These are phyloP conservation scores for Heloderma charlesbogerti DNA, from an alignment of 2,113 vertebrate genomes.

Conservation along the genomic window DNA sequence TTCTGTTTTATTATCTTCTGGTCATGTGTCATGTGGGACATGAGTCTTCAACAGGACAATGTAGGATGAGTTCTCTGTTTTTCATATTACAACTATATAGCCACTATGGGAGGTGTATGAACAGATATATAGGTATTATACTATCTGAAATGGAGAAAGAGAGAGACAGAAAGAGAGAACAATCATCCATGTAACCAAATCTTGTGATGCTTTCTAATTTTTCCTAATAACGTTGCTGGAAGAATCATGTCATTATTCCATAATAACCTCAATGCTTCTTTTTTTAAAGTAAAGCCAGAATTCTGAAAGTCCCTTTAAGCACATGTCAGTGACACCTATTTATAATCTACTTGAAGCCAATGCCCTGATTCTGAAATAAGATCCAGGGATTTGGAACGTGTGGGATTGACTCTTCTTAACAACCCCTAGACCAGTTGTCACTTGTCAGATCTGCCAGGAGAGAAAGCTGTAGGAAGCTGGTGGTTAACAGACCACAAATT, in stretches of 20 bases:
- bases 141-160: not conserved
- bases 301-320: not conserved
- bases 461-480: not conserved
- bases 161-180: not conserved
- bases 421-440: not conserved
- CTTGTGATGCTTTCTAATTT: not conserved
- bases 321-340: not conserved
- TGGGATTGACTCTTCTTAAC: not conserved
- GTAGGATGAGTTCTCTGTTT: not conserved
- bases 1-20: not conserved
- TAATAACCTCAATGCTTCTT: not conserved
- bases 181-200: not conserved
- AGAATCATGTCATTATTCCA: not conserved
- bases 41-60: not conserved
- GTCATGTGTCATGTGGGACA: not conserved
- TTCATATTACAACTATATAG: not conserved
- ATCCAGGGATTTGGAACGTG: not conserved
- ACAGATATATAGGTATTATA: not conserved
- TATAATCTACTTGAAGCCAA: not conserved
- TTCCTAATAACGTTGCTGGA: not conserved
- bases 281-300: not conserved
- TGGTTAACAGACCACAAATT: not conserved
- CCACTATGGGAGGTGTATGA: not conserved
- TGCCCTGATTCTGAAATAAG: not conserved
- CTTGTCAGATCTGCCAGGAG: not conserved